Base-by-base conservation (phyloP, 2,797 vertebrate species). In the Typhlichthys eigenmanni region DNA sequence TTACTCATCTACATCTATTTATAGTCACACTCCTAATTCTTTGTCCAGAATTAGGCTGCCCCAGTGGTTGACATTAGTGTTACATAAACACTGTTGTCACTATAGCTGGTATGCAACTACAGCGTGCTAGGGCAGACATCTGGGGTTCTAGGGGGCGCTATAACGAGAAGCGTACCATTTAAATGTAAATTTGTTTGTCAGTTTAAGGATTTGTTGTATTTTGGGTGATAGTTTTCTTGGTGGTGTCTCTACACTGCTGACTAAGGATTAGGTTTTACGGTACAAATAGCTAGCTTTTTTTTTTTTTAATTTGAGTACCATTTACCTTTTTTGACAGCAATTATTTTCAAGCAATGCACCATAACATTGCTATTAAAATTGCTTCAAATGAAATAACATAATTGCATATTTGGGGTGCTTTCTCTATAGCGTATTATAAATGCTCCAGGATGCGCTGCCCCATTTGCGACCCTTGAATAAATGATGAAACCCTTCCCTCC, bases 291-390 rank as follows among this genome's bases (percentile, higher is more conserved):
- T 43, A 76, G 43, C 77, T 68, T 60, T 43, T 29, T 46, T 64
- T 55, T 62, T 65, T 66, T 66, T 78, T 82, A 82, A 63, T 65
- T 79, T 62, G 78, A 75, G 61, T 84, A 74, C 70, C 79, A 73
- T 85, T 81, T 45, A 13, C 48, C 19, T 19, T 66, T 51, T 83
- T 64, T 82, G 84, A 85, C 82, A 82, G 83, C 84, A 87, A 82
- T 88, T 89, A 83, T 84, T 85, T 89, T 72, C 78, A 77, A 73
- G 84, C 78, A 74, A 69, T 12, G 62, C 84, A 68, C 74, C 84
- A 79, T 78, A 79, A 84, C 85, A 87, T 84, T 81, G 83, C 69
- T 83, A 75, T 79, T 78, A 83, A 82, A 81, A 80, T 76, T 47
- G 49, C 66, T 79, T 78, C 74, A 78, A 78, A 80, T 48, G 60